Conservation (phyloP, 2,888 invertebrate genomes). For the Temnothorax ravouxi region DNA sequence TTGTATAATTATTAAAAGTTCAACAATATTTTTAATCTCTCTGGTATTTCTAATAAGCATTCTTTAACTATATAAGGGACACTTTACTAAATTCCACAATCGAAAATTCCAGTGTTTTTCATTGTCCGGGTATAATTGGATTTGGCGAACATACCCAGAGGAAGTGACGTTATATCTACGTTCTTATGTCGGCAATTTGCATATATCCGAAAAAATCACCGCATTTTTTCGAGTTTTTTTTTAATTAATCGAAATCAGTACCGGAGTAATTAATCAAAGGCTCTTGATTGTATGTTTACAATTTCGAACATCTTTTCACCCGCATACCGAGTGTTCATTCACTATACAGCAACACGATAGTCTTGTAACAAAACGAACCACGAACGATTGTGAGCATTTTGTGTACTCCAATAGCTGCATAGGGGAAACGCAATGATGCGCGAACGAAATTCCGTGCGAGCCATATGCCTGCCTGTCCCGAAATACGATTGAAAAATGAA, state of each 20-base stretch:
- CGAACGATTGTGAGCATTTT: constrained; percentile 31
- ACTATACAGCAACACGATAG: constrained; percentile 10
- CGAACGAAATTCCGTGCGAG: constrained; percentile 61
- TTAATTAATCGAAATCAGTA: constrained; percentile 48
- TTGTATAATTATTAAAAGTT: background rate
- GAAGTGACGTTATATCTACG: constrained; percentile 15
- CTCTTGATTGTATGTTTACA: constrained; percentile 5
- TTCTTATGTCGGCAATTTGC: constrained; percentile 26
- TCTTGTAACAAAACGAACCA: constrained; percentile 39
- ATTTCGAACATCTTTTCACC: constrained; percentile 38
- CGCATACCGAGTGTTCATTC: constrained; percentile 18
- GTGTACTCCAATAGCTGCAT: constrained; percentile 33
- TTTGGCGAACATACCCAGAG: constrained; percentile 2
- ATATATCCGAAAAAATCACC: constrained; percentile 1
- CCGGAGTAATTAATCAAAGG: constrained; percentile 64
- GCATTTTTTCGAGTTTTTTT: constrained; percentile 25
- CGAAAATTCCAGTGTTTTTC: constrained; percentile 21
- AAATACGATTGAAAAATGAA: constrained; percentile 73
- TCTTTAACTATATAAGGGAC: constrained; percentile 19
- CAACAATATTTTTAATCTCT: constrained; percentile 34
- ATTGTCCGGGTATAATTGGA: constrained; percentile 17
- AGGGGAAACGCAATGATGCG: constrained; percentile 43
- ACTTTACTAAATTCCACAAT: constrained; percentile 31
- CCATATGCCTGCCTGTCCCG: constrained; percentile 50
- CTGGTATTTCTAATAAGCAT: constrained; percentile 28